Evolutionary conservation across 1,140 invertebrate species (phyloP).

Genomic region (Sitodiplosis mosellana): DNA sequence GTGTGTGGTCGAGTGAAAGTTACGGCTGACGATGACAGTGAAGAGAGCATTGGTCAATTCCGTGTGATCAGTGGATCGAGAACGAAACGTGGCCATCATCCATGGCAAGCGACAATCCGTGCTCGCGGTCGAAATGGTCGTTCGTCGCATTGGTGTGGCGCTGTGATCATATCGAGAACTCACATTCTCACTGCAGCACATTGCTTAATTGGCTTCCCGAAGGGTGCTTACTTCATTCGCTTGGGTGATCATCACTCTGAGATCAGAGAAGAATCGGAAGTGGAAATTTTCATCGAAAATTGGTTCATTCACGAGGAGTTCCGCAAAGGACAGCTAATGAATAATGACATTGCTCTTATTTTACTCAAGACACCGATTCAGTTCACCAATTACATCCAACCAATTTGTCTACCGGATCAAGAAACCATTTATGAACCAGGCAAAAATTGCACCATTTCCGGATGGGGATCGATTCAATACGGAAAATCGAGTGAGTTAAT

Average conservation of each 20-base stretch:
- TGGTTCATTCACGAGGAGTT: slow-evolving; percentile 47
- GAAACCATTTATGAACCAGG: slow-evolving; percentile 30
- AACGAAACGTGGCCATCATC: slow-evolving; percentile 43
- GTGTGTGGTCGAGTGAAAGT: slow-evolving; percentile 17
- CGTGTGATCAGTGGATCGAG: slow-evolving; percentile 34
- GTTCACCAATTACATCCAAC: slow-evolving; percentile 48
- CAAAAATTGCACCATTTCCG: slow-evolving; percentile 56
- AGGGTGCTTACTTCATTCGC: slow-evolving; percentile 43
- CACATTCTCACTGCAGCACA: slow-evolving; percentile 65
- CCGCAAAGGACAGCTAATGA: slow-evolving; percentile 40
- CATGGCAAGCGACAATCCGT: slow-evolving; percentile 63
- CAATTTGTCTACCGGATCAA: slow-evolving; percentile 48
- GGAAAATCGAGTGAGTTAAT: slow-evolving; percentile 33
- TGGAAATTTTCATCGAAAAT: slow-evolving; percentile 44
- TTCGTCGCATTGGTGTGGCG: slow-evolving; percentile 57
- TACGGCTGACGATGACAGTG: slow-evolving; percentile 12
- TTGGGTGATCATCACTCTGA: slow-evolving; percentile 53
- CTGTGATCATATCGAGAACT: slow-evolving; percentile 44
- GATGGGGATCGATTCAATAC: slow-evolving; percentile 50
- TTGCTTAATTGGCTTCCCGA: slow-evolving; percentile 48
- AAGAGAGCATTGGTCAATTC: slow-evolving; percentile 26
- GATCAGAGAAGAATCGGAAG: slow-evolving; percentile 42
- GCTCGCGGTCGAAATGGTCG: slow-evolving; percentile 32
- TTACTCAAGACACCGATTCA: slow-evolving; percentile 41
- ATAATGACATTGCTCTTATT: slow-evolving; percentile 57